phyloP scores from a whole-genome alignment of 2,113 vertebrate species.

The Neolamprologus toae region DNA sequence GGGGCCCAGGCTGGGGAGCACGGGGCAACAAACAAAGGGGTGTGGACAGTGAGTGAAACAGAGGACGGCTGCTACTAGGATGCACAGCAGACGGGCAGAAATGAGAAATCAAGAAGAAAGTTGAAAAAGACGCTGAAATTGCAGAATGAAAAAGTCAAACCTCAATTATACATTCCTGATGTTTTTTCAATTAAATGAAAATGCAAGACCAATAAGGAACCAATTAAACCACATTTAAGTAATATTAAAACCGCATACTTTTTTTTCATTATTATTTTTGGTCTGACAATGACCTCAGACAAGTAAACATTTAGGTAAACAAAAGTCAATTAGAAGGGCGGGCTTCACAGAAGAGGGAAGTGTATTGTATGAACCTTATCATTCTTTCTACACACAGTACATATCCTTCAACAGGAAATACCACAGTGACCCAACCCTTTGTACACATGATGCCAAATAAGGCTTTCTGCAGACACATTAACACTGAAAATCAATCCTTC shows the following conservation, averaged over 20 bases:
- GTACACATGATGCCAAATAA: neutral
- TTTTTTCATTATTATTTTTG: neutral
- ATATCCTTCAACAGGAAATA: slow-evolving; percentile 59
- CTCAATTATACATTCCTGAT: neutral
- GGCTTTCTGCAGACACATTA: slow-evolving; percentile 16
- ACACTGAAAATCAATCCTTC: neutral
- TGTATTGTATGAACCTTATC: slow-evolving; percentile 29
- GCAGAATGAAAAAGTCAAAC: neutral
- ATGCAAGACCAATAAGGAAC: neutral
- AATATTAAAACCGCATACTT: neutral
- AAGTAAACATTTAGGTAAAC: neutral
- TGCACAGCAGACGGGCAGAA: neutral
- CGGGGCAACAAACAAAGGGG: slow-evolving; percentile 9
- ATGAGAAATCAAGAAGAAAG: neutral
- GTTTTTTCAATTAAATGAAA: neutral
- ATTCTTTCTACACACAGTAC: slow-evolving; percentile 19
- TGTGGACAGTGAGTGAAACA: neutral
- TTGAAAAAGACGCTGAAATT: neutral
- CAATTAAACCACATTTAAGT: neutral
- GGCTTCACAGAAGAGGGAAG: neutral
- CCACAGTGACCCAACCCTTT: slow-evolving; percentile 19
- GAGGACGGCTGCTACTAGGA: neutral
- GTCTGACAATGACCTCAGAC: neutral
- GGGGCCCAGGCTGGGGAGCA: slow-evolving; percentile 22
- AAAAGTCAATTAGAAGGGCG: slow-evolving; percentile 3